phyloP scores from a whole-genome alignment of 1,140 invertebrate genomes.

The Chironomus tepperi region DNA sequence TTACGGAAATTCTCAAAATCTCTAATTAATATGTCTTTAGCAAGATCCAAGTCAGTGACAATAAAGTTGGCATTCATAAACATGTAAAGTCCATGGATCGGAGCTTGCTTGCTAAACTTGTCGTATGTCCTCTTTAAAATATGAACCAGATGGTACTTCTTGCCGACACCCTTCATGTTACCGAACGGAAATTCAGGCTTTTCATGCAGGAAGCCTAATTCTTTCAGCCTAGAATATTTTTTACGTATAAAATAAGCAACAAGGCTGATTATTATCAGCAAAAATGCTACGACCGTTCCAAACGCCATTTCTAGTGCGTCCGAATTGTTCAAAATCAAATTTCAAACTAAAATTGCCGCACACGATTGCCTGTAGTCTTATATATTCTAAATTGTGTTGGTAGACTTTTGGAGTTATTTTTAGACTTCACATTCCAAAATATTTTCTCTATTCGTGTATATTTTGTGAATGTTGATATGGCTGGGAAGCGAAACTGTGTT shows the following conservation, averaged over 20 bases:
- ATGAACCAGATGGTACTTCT: not conserved
- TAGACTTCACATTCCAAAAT: too few relatives aligned
- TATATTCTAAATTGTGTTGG: too few relatives aligned
- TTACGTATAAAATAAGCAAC: not conserved
- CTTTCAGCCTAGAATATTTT: not conserved
- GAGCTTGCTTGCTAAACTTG: slow-evolving; percentile 21
- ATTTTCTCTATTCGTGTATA: too few relatives aligned
- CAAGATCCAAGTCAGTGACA: slow-evolving; percentile 47
- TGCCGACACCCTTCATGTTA: not conserved
- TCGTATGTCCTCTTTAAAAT: not conserved
- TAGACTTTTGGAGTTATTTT: too few relatives aligned
- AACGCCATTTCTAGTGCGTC: not conserved
- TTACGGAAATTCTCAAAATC: slow-evolving; percentile 49
- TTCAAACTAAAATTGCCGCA: too few relatives aligned
- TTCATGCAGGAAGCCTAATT: not conserved
- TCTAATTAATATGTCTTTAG: slow-evolving; percentile 50
- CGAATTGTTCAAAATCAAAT: too few relatives aligned
- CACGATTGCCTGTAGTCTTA: too few relatives aligned
- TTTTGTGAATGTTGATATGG: too few relatives aligned
- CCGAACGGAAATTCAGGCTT: not conserved
- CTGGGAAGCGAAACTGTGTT: too few relatives aligned
- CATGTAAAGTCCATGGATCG: slow-evolving; percentile 36
- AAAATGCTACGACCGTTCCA: not conserved
- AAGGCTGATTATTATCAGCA: not conserved
- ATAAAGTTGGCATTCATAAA: slow-evolving; percentile 42